A percentile compares a stretch with the other conserved stretches of the same genome.
Conservation (phyloP, 2,888 invertebrate species). For the Idaea aversata region DNA sequence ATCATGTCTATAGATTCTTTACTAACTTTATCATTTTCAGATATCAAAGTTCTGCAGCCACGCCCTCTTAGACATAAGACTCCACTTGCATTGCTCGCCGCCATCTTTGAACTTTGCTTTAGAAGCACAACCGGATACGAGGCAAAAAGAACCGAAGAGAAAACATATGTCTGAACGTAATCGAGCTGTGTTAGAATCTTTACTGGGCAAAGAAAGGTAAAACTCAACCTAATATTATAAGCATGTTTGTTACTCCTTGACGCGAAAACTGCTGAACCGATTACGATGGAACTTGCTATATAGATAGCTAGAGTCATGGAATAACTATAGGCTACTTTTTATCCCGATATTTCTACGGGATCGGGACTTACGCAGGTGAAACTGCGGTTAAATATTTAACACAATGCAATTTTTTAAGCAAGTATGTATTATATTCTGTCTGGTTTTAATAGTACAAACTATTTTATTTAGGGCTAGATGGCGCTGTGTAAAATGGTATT, state of each 20-base stretch:
- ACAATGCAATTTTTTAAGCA: too few species aligned
- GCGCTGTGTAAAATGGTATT: not conserved
- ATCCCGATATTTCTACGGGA: too few species aligned
- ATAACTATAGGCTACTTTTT: too few species aligned
- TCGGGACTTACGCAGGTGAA: too few species aligned
- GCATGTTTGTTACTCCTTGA: not conserved
- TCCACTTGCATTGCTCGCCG: slow-evolving; percentile 68
- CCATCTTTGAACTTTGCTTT: slow-evolving; percentile 57
- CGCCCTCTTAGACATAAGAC: slow-evolving; percentile 61
- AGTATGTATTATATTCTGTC: too few species aligned
- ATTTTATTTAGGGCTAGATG: not conserved
- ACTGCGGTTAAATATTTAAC: too few species aligned
- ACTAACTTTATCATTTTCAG: slow-evolving; percentile 35
- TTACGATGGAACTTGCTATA: too few species aligned
- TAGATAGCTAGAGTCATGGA: too few species aligned
- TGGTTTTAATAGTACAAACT: too few species aligned
- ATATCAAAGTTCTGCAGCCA: slow-evolving; percentile 60
- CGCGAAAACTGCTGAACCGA: too few species aligned
- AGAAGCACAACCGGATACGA: slow-evolving; percentile 34
- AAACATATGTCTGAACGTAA: slow-evolving; percentile 57
- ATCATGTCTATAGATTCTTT: not conserved
- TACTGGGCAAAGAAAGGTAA: slow-evolving; percentile 57
- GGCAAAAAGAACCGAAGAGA: slow-evolving; percentile 36
- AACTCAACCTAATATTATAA: slow-evolving; percentile 11
- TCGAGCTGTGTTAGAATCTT: slow-evolving; percentile 50